Evolutionary conservation across 2,113 vertebrate genomes (phyloP).

Genomic region (Emydocephalus ijimae): DNA sequence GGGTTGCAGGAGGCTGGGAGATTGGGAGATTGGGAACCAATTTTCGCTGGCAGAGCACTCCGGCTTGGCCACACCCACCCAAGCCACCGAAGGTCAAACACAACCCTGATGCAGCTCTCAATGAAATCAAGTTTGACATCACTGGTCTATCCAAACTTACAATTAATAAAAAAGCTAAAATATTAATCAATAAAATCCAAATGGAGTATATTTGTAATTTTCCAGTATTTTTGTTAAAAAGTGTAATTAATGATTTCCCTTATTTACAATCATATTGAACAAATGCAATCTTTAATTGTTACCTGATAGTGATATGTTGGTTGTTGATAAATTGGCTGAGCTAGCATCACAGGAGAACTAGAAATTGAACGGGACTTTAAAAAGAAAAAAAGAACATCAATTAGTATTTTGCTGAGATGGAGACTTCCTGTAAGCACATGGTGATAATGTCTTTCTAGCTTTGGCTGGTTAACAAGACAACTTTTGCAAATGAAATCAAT

Average conservation of each 20-base stretch:
- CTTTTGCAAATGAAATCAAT: background rate
- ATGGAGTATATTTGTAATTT: background rate
- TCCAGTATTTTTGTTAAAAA: background rate
- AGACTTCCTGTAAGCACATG: background rate
- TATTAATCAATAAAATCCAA: background rate
- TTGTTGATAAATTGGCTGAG: conserved; percentile 73
- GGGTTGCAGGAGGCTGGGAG: too few relatives aligned
- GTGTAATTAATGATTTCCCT: background rate
- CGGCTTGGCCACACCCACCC: too few relatives aligned
- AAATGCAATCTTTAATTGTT: conserved; percentile 34
- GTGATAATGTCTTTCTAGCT: background rate
- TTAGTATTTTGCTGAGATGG: conserved; percentile 24
- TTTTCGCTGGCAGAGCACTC: too few relatives aligned
- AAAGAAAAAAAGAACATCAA: conserved; percentile 33
- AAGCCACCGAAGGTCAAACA: too few relatives aligned
- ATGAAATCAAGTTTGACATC: too few relatives aligned
- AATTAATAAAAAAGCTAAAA: background rate
- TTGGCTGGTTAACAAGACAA: background rate
- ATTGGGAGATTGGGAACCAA: too few relatives aligned
- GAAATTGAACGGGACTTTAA: conserved; percentile 68
- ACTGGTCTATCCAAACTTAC: background rate
- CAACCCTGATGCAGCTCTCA: too few relatives aligned
- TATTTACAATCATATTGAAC: background rate
- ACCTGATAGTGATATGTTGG: conserved; percentile 76
- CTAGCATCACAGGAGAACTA: conserved; percentile 70